A percentile compares a stretch with the other conserved stretches of the same genome.
These are phyloP conservation scores for Drosophila tropicalis DNA, from an alignment of 1,140 invertebrate species.

Conservation along the genomic window DNA sequence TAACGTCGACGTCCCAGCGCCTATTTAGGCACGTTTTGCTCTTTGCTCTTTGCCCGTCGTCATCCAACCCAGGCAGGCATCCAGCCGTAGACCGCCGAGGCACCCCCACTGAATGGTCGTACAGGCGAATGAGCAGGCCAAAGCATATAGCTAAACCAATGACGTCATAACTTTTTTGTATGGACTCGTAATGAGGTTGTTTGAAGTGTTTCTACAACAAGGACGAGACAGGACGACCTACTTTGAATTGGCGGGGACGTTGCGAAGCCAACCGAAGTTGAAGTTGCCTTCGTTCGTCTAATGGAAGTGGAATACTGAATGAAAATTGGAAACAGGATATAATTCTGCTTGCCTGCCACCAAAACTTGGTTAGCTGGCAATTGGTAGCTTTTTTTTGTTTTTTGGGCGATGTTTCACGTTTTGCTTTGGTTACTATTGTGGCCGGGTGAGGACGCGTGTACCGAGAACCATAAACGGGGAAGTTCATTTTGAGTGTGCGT, in stretches of 20 bases:
- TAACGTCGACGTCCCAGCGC: not conserved
- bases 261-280: constrained; percentile 1
- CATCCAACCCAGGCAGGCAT: not conserved
- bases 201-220: constrained; percentile 66
- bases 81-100: not conserved
- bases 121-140: constrained; percentile 52
- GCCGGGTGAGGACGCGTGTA: constrained; percentile 42
- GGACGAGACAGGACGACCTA: constrained; percentile 63
- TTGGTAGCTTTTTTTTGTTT: constrained; percentile 31
- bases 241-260: constrained; percentile 39
- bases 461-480: constrained; percentile 38
- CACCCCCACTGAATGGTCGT: not conserved
- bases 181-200: constrained; percentile 75
- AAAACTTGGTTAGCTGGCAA: constrained; percentile 47
- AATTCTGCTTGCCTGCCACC: constrained; percentile 34
- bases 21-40: not conserved
- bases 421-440: constrained; percentile 32
- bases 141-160: constrained; percentile 68
- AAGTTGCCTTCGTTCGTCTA: constrained; percentile 34
- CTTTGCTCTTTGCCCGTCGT: constrained; percentile 29
- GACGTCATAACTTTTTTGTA: constrained; percentile 63
- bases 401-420: constrained; percentile 44
- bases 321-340: constrained; percentile 77
- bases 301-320: constrained; percentile 73
- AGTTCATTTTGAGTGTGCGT: constrained; percentile 30